These are phyloP conservation scores for Melipona bicolor DNA, from an alignment of 2,888 invertebrate genomes.

Conservation along the genomic window DNA sequence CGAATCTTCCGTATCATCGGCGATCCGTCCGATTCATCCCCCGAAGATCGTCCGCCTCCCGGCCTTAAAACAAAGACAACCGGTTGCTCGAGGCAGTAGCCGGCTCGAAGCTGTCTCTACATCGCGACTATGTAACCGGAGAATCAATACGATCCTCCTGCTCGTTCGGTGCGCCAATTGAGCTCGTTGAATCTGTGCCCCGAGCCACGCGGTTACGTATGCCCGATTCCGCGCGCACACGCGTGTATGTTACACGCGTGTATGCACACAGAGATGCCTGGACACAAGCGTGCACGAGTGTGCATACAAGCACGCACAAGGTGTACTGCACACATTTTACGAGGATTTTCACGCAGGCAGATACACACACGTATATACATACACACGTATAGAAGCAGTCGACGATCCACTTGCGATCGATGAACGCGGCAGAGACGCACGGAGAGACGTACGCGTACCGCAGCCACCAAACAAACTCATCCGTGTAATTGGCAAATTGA, in stretches of 20 bases:
- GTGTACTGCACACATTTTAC: background rate
- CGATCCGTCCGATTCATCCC: background rate
- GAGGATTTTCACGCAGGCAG: conserved; percentile 31
- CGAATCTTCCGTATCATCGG: accelerated
- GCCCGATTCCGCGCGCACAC: conserved; percentile 57
- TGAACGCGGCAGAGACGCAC: conserved; percentile 72
- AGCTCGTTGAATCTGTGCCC: conserved; percentile 84
- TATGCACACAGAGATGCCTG: conserved; percentile 10
- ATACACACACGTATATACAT: background rate
- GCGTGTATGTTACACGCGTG: background rate
- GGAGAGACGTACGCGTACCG: conserved; percentile 70
- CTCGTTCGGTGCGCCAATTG: conserved; percentile 81
- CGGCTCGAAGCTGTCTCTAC: conserved; percentile 63
- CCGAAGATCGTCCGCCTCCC: background rate
- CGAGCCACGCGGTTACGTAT: conserved; percentile 82
- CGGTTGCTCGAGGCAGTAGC: conserved; percentile 58
- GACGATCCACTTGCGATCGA: conserved; percentile 78
- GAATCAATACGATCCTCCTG: conserved; percentile 81
- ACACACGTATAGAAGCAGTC: conserved; percentile 24
- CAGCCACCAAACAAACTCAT: conserved; percentile 83
- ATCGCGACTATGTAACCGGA: conserved; percentile 74
- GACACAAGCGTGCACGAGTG: background rate
- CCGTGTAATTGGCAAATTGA: conserved; percentile 84
- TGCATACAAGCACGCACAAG: conserved; percentile 6
- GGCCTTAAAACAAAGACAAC: conserved; percentile 26